phyloP scores from a whole-genome alignment of 2,113 vertebrate species.

The Odocoileus virginianus region DNA sequence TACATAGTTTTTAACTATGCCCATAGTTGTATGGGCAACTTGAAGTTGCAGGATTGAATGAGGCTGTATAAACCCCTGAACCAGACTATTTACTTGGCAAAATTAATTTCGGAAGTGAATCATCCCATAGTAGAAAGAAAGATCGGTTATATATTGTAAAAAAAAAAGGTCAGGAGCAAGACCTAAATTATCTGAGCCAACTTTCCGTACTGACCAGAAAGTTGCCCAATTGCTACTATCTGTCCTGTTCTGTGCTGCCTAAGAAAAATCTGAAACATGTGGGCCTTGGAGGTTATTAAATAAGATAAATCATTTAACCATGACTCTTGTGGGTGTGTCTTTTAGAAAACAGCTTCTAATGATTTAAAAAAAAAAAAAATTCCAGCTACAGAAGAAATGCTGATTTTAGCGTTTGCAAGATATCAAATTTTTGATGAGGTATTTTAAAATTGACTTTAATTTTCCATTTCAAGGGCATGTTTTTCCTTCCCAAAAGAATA shows the following conservation, averaged over 20 bases:
- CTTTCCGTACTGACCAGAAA: rapidly evolving
- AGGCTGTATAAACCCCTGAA: neutral
- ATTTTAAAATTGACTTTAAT: neutral
- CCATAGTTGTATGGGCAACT: too few relatives aligned
- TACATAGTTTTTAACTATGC: too few relatives aligned
- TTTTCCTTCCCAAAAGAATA: neutral
- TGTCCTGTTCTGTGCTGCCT: neutral
- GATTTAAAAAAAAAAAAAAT: neutral
- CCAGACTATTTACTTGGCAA: neutral
- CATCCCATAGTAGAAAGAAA: neutral
- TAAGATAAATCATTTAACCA: neutral
- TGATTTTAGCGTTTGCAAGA: neutral
- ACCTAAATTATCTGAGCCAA: rapidly evolving
- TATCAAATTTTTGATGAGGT: neutral
- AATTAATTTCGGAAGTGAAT: neutral
- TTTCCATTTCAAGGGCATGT: neutral
- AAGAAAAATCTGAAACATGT: neutral
- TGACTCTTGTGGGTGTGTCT: neutral
- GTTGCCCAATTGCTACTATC: rapidly evolving
- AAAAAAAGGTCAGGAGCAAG: neutral
- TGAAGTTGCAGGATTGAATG: rapidly evolving
- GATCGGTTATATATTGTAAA: rapidly evolving
- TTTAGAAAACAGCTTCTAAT: neutral
- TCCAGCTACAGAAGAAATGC: neutral
- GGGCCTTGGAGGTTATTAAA: neutral